These are phyloP conservation scores for Bryconaethiops microstoma DNA, from an alignment of 2,797 vertebrate genomes.

Conservation along the genomic window DNA sequence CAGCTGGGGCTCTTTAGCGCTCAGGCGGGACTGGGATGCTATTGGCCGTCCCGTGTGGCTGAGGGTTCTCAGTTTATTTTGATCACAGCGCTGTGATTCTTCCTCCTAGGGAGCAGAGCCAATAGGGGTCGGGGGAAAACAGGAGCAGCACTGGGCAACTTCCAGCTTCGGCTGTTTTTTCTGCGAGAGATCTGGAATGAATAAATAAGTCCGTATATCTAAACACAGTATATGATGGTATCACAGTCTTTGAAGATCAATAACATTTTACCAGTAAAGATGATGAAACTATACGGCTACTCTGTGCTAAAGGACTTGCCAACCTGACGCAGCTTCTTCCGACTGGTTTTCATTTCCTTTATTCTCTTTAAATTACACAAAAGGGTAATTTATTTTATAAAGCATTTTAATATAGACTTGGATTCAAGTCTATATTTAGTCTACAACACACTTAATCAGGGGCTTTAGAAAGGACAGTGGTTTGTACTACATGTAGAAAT, in stretches of 20 bases:
- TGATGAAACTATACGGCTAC: background rate
- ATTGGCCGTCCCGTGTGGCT: constrained; percentile 45
- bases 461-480: too few species aligned
- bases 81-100: constrained; percentile 53
- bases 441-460: too few species aligned
- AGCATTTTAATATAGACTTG: too few species aligned
- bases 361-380: background rate
- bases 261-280: too few species aligned
- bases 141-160: constrained; percentile 2
- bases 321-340: background rate
- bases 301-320: too few species aligned
- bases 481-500: too few species aligned
- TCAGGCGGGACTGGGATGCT: constrained; percentile 51
- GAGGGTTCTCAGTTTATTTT: constrained; percentile 54
- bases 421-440: too few species aligned
- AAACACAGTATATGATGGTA: background rate
- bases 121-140: constrained; percentile 34
- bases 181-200: background rate
- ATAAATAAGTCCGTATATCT: background rate
- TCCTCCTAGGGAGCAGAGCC: constrained; percentile 13
- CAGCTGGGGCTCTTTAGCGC: constrained; percentile 51
- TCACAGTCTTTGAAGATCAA: background rate
- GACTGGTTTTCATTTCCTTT: background rate
- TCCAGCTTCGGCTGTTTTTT: constrained; percentile 4
- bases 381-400: too few species aligned